These are phyloP conservation scores for Glossophaga mutica DNA, from an alignment of 2,797 vertebrate genomes.

Conservation along the genomic window DNA sequence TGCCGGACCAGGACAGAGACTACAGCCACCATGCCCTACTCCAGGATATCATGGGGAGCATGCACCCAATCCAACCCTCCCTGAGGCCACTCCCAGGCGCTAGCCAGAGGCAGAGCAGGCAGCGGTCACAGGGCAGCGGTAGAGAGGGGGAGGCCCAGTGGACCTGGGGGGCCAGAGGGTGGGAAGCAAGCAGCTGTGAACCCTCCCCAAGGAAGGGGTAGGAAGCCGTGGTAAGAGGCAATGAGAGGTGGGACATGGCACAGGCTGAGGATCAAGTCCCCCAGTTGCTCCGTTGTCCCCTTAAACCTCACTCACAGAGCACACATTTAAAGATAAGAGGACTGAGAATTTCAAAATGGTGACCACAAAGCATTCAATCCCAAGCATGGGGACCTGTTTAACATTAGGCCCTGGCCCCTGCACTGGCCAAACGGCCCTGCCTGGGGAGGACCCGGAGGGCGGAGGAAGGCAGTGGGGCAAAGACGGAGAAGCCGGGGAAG, in stretches of 20 bases:
- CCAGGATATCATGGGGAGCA: neutral
- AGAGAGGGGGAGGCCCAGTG: neutral
- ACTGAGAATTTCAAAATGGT: neutral
- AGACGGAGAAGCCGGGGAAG: neutral
- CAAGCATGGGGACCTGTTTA: neutral
- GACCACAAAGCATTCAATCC: neutral
- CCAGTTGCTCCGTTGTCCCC: neutral
- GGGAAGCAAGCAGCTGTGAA: neutral
- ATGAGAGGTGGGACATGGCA: neutral
- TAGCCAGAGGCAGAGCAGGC: neutral
- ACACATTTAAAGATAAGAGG: neutral
- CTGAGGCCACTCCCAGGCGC: neutral
- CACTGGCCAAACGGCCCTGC: neutral
- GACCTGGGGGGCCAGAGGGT: neutral
- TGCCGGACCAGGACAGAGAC: neutral
- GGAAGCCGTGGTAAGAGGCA: neutral
- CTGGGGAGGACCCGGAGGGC: neutral
- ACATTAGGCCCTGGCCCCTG: neutral
- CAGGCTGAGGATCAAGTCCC: neutral
- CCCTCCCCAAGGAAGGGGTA: neutral
- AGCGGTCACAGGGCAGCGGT: neutral
- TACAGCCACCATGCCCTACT: too few species aligned
- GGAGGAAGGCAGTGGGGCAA: too few species aligned
- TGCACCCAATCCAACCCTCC: neutral
- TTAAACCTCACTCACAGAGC: neutral